Evolutionary conservation across 1,140 invertebrate species (phyloP).

Genomic region (Tetragonula clypearis): DNA sequence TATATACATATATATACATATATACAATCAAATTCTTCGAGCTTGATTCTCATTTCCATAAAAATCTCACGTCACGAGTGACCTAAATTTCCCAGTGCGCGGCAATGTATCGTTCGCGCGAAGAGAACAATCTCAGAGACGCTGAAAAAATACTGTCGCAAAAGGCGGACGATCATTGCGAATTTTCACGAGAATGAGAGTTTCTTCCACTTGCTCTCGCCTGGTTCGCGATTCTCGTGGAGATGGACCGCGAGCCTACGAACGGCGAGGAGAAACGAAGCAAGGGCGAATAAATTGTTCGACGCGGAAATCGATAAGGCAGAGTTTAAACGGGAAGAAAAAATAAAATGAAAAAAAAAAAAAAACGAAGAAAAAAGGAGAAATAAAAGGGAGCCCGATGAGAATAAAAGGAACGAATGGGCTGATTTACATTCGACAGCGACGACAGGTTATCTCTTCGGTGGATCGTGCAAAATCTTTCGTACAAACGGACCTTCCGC

Average conservation of each 20-base stretch:
- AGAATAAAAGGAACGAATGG: conserved; percentile 50
- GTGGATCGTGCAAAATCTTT: conserved; percentile 28
- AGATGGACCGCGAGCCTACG: conserved; percentile 25
- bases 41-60: not conserved
- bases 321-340: conserved; percentile 45
- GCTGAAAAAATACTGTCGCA: not conserved
- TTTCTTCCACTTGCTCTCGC: not conserved
- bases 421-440: conserved; percentile 65
- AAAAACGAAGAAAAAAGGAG: conserved; percentile 35
- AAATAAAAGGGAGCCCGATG: conserved; percentile 17
- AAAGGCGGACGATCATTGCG: not conserved
- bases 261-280: not conserved
- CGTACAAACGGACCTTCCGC: conserved; percentile 1
- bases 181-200: conserved; percentile 12
- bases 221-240: conserved; percentile 62
- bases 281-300: conserved; percentile 46
- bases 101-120: conserved; percentile 9
- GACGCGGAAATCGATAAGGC: conserved; percentile 64
- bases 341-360: not conserved
- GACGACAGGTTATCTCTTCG: conserved; percentile 51
- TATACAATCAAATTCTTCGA: not conserved
- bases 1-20: no score
- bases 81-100: not conserved
- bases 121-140: not conserved
- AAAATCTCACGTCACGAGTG: not conserved